Evolutionary conservation across 1,140 invertebrate genomes (phyloP).

Genomic region (Lepidurus packardi): DNA sequence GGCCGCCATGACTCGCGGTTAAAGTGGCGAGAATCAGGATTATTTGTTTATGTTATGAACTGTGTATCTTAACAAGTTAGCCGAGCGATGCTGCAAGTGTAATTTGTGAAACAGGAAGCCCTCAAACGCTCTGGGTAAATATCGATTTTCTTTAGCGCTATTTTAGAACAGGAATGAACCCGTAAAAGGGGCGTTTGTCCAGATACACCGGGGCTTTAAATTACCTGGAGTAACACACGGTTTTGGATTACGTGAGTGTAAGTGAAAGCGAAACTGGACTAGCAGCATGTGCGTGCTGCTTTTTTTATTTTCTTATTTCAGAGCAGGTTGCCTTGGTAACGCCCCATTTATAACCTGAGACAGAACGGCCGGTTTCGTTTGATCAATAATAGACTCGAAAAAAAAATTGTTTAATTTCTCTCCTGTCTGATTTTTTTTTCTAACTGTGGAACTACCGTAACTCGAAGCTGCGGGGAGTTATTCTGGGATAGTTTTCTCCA

Average conservation of each 20-base stretch:
- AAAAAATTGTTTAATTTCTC: background rate
- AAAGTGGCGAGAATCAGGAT: too few relatives aligned
- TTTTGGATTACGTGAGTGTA: background rate
- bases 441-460: background rate
- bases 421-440: background rate
- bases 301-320: background rate
- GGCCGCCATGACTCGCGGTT: too few relatives aligned
- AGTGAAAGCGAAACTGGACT: background rate
- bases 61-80: too few relatives aligned
- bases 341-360: background rate
- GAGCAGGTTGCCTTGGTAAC: slow-evolving; percentile 1
- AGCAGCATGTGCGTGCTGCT: background rate
- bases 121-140: too few relatives aligned
- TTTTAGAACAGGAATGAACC: too few relatives aligned
- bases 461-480: background rate
- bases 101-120: too few relatives aligned
- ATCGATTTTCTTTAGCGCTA: too few relatives aligned
- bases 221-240: background rate
- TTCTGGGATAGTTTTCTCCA: background rate
- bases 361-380: background rate
- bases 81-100: too few relatives aligned
- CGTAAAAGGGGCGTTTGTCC: too few relatives aligned
- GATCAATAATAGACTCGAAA: background rate
- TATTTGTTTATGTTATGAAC: too few relatives aligned
- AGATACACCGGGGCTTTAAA: background rate